Evolutionary conservation across 1,140 invertebrate species (phyloP).

Genomic region (Brachionus calyciflorus): DNA sequence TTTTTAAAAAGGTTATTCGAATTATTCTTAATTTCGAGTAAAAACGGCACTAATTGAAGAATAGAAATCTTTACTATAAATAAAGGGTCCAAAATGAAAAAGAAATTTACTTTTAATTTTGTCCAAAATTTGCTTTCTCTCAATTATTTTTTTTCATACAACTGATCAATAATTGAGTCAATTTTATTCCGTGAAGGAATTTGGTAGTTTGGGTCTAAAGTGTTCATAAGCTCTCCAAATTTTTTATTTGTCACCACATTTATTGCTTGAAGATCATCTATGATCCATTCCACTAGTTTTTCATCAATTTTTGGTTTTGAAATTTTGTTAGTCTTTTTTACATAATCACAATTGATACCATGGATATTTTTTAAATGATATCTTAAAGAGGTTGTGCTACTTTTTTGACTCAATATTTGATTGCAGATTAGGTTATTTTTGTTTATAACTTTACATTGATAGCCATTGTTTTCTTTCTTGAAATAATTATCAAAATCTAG

Average conservation of each 20-base stretch:
- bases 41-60: too few species aligned
- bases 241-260: not conserved
- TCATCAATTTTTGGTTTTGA: not conserved
- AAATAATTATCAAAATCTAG: too few species aligned
- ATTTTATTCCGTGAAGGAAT: not conserved
- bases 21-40: too few species aligned
- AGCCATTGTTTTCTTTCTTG: too few species aligned
- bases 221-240: conserved; percentile 9
- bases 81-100: too few species aligned
- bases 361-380: conserved; percentile 3
- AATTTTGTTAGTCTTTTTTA: not conserved
- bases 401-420: not conserved
- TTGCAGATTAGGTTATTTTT: too few species aligned
- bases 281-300: conserved; percentile 17
- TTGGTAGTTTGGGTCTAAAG: conserved; percentile 6
- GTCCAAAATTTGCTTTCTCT: conserved; percentile 7
- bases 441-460: too few species aligned
- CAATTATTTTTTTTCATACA: conserved; percentile 19
- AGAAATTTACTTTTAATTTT: conserved; percentile 34
- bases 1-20: too few species aligned
- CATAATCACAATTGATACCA: conserved; percentile 8
- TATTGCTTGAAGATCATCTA: conserved; percentile 15
- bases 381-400: not conserved
- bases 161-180: not conserved
- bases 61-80: too few species aligned